Evolutionary conservation across 1,140 invertebrate species (phyloP).

Genomic region (Zaprionus lachaisei): DNA sequence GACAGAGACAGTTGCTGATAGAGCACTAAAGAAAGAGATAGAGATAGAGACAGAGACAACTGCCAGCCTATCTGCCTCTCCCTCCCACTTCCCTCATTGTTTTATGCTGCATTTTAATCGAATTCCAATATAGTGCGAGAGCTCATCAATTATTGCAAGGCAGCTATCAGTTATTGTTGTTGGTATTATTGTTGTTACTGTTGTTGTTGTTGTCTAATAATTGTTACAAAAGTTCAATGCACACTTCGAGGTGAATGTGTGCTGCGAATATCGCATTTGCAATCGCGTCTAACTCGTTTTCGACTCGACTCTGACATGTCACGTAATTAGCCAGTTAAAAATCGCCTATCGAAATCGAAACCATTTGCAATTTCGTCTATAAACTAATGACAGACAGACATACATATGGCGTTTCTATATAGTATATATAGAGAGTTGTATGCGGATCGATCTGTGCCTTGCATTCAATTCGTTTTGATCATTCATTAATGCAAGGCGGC

Average conservation of each 20-base stretch:
- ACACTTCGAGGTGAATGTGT: conserved; percentile 79
- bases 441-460: conserved; percentile 4
- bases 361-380: conserved; percentile 35
- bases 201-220: conserved; percentile 16
- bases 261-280: conserved; percentile 40
- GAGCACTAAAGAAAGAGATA: not conserved
- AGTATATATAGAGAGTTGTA: not conserved
- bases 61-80: not conserved
- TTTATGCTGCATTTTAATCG: conserved; percentile 35
- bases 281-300: conserved; percentile 72
- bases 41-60: not conserved
- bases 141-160: conserved; percentile 31
- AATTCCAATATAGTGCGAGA: conserved; percentile 25
- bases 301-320: conserved; percentile 66
- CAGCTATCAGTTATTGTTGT: conserved; percentile 23
- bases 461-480: conserved; percentile 59
- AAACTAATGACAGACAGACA: conserved; percentile 42
- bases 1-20: conserved; percentile 23
- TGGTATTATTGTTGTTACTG: conserved; percentile 1
- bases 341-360: conserved; percentile 32
- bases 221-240: conserved; percentile 68
- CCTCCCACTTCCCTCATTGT: conserved; percentile 2
- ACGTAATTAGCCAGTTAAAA: conserved; percentile 64
- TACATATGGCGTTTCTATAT: not conserved
- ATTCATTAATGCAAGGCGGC: conserved; percentile 50